Conservation (phyloP, 1,140 invertebrate genomes). For the Apis dorsata region DNA sequence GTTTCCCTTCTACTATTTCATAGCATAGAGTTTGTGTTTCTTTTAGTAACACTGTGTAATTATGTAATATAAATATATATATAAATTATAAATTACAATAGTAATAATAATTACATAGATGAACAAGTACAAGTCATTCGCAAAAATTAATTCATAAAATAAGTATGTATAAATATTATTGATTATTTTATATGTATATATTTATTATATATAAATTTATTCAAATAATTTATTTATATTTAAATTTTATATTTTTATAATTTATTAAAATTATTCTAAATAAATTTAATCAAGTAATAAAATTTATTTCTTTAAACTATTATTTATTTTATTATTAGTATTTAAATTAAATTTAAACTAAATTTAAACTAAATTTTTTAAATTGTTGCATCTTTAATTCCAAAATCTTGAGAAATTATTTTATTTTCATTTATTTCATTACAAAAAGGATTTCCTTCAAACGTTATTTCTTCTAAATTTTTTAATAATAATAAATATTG, state of each 20-base stretch:
- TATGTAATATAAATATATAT: neutral
- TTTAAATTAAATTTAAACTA: no score
- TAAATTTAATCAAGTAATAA: neutral
- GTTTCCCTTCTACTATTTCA: no score
- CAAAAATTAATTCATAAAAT: neutral
- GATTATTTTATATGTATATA: neutral
- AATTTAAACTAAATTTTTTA: slow-evolving; percentile 3
- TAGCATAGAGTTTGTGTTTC: no score
- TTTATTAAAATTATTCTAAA: neutral
- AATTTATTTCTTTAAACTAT: neutral
- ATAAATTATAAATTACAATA: neutral
- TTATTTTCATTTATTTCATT: slow-evolving; percentile 48
- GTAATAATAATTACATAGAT: neutral
- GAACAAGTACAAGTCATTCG: neutral
- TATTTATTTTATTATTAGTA: no score
- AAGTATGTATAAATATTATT: neutral
- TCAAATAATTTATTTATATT: neutral
- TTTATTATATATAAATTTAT: neutral
- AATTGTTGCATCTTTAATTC: neutral
- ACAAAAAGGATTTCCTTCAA: slow-evolving; percentile 59
- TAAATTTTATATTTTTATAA: neutral
- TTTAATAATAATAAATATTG: slow-evolving; percentile 47
- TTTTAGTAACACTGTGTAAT: no score
- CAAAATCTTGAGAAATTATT: slow-evolving; percentile 28
- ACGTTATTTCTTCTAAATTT: slow-evolving; percentile 60